Percentiles rank a stretch among this genome's conserved stretches.
Evolutionary conservation across 2,797 vertebrate genomes (phyloP).

Genomic region (Benthosema pterotum): DNA sequence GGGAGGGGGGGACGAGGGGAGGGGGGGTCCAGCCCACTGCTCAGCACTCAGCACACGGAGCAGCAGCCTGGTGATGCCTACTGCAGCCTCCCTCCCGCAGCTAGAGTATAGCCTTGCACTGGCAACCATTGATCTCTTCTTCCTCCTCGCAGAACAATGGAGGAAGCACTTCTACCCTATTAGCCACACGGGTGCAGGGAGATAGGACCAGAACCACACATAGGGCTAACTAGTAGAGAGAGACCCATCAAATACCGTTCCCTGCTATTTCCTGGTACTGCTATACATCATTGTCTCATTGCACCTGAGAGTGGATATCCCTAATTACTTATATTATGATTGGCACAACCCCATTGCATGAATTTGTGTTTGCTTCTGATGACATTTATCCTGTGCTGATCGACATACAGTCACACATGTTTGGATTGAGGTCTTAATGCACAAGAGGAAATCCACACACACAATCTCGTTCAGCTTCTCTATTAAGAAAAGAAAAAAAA

Average conservation of each 20-base stretch:
- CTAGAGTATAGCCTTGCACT: slow-evolving; percentile 58
- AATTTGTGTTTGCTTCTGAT: no score
- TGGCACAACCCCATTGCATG: no score
- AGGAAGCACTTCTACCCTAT: slow-evolving; percentile 53
- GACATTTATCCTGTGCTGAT: no score
- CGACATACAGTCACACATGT: neutral
- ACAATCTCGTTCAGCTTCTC: slow-evolving; percentile 28
- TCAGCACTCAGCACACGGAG: slow-evolving; percentile 82
- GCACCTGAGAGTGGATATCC: slow-evolving; percentile 9
- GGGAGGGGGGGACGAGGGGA: slow-evolving; percentile 1
- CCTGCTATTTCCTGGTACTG: neutral
- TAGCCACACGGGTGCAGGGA: slow-evolving; percentile 44
- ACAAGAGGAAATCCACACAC: slow-evolving; percentile 10
- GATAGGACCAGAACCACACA: slow-evolving; percentile 2
- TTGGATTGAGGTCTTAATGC: slow-evolving; percentile 32
- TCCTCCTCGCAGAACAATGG: slow-evolving; percentile 66
- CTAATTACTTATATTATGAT: slow-evolving; percentile 3
- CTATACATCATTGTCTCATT: slow-evolving; percentile 10
- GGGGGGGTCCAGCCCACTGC: slow-evolving; percentile 66
- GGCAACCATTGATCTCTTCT: slow-evolving; percentile 77
- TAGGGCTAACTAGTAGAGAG: neutral
- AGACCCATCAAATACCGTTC: no score
- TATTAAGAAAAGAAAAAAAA: neutral
- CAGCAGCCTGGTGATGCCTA: slow-evolving; percentile 66
- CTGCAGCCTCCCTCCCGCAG: slow-evolving; percentile 73